Evolutionary conservation across 2,797 vertebrate genomes (phyloP), one percentile per base, ranked within the genome.

Genomic region (Pipistrellus nathusii): DNA sequence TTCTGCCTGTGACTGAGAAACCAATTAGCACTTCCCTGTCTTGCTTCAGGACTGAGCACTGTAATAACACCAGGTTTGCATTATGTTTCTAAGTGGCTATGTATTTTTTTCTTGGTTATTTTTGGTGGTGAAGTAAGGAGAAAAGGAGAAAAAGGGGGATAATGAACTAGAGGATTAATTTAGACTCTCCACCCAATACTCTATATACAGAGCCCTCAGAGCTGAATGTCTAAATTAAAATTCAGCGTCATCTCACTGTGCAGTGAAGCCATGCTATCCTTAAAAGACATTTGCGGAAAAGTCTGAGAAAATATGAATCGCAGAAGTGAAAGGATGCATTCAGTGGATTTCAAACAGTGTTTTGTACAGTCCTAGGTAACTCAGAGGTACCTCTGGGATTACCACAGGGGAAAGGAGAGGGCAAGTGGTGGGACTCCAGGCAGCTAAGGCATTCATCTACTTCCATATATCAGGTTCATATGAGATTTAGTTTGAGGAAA

Each of bases 81-180:
- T 71, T 64, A 69, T 89, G 94, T 90, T 94, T 96, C 90, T 91
- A 91, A 91, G 86, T 78, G 84, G 83, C 69, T 69, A 69, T 96
- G 46, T 88, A 30, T 88, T 93, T 93, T 84, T 75, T 94, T 68
- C 78, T 83, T 46, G 46, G 93, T 88, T 96, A 97, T 97, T 97
- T 96, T 73, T 92, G 85, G 93, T 90, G 90, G 53, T 73, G 68
- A 93, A 96, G 38, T 89, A 83, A 51, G 83, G 59, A 94, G 73
- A 82, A 94, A 91, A 84, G n/a, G 75, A 94, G 85, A 76, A 82
- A 92, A 93, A 64, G 7, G 23, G 41, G 91, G 88, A 96, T 96
- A 97, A 96, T 95, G 92, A 97, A 94, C 78, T 75, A 62, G 51
- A 95, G 82, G 91, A 95, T 94, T 94, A 96, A 96, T 96, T 97